A percentile compares a stretch with the other conserved stretches of the same genome.
These are phyloP conservation scores for Trematomus loennbergii DNA, from an alignment of 2,113 vertebrate species.

Conservation along the genomic window DNA sequence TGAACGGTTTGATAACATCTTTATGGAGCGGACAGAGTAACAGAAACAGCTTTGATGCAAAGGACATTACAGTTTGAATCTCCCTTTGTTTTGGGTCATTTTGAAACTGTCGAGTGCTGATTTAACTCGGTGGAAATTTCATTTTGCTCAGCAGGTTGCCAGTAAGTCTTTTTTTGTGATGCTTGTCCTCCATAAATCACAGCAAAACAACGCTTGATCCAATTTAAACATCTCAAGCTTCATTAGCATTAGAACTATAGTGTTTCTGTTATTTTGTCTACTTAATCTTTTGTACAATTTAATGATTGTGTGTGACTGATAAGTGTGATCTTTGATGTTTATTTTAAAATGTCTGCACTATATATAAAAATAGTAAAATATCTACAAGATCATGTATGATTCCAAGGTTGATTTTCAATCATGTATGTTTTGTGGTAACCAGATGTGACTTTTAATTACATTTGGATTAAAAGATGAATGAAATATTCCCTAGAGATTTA, in stretches of 20 bases:
- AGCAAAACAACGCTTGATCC: background rate
- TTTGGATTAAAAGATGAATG: background rate
- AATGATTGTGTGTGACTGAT: constrained; percentile 26
- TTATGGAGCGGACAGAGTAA: constrained; percentile 15
- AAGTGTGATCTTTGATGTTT: constrained; percentile 26
- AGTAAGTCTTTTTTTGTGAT: background rate
- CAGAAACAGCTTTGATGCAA: background rate
- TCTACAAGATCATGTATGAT: background rate
- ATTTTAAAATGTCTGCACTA: constrained; percentile 38
- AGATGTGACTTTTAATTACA: background rate
- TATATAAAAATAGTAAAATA: constrained; percentile 27
- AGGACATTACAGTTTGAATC: background rate
- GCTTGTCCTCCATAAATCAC: background rate
- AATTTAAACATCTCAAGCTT: background rate
- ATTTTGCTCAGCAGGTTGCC: background rate
- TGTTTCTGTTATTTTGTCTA: constrained; percentile 27
- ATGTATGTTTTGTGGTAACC: background rate
- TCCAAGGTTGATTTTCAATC: constrained; percentile 1
- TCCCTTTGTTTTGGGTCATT: background rate
- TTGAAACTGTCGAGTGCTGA: background rate
- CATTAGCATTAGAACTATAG: background rate
- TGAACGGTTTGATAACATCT: constrained; percentile 1
- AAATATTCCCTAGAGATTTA: background rate
- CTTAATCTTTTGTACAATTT: background rate
- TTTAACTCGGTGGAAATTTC: background rate